phyloP scores from a whole-genome alignment of 2,797 vertebrate species.

The Channa striata region DNA sequence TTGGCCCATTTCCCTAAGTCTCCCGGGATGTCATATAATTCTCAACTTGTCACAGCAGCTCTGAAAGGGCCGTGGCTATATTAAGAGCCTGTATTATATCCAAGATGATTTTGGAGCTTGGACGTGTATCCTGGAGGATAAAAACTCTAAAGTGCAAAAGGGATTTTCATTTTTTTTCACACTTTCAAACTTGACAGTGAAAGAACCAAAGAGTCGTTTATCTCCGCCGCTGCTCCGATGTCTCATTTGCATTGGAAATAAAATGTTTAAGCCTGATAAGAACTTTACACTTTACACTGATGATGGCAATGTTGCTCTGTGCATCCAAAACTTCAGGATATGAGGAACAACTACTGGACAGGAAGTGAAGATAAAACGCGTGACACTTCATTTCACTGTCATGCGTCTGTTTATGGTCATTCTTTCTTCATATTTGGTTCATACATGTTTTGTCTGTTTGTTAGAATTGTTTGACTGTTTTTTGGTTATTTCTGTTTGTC shows the following conservation, averaged over 20 bases:
- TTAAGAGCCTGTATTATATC: slow-evolving; percentile 28
- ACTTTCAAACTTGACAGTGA: slow-evolving; percentile 2
- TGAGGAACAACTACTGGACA: too few species aligned
- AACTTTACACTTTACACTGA: slow-evolving; percentile 5
- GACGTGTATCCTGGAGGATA: slow-evolving; percentile 47
- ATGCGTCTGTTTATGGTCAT: too few species aligned
- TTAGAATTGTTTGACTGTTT: too few species aligned
- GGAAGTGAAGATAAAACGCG: too few species aligned
- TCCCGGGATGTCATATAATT: slow-evolving; percentile 48
- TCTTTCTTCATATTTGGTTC: too few species aligned
- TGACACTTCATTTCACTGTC: too few species aligned
- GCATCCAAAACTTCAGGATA: neutral
- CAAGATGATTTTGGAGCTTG: slow-evolving; percentile 31
- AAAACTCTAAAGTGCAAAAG: slow-evolving; percentile 32
- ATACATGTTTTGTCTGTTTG: too few species aligned
- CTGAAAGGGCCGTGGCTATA: slow-evolving; percentile 31
- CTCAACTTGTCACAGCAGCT: slow-evolving; percentile 53
- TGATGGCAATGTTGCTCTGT: slow-evolving; percentile 6
- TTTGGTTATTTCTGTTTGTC: too few species aligned
- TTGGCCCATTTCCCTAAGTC: slow-evolving; percentile 55
- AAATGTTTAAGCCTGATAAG: neutral
- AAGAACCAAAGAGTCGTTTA: slow-evolving; percentile 10
- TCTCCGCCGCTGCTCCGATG: slow-evolving; percentile 3
- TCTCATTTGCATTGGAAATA: slow-evolving; percentile 20
- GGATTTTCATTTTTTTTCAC: slow-evolving; percentile 12